Base-by-base conservation (phyloP, 2,113 vertebrate genomes). In the Etheostoma cragini region DNA sequence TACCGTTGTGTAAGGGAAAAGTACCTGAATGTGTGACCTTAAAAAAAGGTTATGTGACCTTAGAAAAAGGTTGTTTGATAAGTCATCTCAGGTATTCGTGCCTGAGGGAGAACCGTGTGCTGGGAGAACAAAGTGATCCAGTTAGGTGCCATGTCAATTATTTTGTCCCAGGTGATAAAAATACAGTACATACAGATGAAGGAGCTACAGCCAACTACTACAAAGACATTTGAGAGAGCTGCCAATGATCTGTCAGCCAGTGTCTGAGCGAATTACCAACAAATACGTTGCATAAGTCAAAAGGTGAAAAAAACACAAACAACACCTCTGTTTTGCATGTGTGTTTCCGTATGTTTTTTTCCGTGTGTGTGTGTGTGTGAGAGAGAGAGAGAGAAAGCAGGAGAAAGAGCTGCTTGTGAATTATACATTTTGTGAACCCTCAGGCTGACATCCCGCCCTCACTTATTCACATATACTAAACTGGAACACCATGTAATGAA, bases 81-180 rank as follows among this genome's bases (percentile, higher is more conserved):
- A 76, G 5, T 68, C 76, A 80, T 64, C 61, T 35, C 72, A 76
- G 58, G 57, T 89, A 78, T 84, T 81, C 81, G 11, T 63, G 24
- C 86, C 74, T n/a, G 47, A 65, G 84, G 89, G 47, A 42, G 33
- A 67, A 68, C 56, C 49, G 11, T 70, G 52, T 57, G 63, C 42
- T 63, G 50, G 56, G 68, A 76, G 89, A 89, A 93, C 88, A 75
- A 38, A 53, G 52, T 78, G 85, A 88, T 83, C 82, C 30, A 50
- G 33, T 70, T 63, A 52, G 21, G 53, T 76, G 65, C 45, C 71
- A 58, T 19, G 45, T 65, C 82, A 87, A 86, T 91, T 84, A 81
- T 76, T 79, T 81, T 85, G 78, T 88, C 19, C 72, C 38, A 14
- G 52, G n/a, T 67, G 12, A 72, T 62, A 81, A 49, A 79, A 65